Percentiles rank a stretch among this genome's conserved stretches.
Conservation (phyloP, 2,888 invertebrate species). For the Drosophila siamana region DNA sequence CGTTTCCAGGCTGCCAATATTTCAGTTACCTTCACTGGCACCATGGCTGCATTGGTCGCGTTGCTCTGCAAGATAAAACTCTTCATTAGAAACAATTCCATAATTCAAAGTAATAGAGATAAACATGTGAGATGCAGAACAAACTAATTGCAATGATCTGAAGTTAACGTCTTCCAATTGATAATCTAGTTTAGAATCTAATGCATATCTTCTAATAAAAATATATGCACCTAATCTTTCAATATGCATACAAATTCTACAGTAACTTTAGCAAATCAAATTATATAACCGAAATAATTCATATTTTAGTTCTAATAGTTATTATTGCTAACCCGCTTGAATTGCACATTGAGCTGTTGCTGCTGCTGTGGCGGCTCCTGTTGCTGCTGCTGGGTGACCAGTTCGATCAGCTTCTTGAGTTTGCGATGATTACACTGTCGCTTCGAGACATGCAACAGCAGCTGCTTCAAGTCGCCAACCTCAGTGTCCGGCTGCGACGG, state of each 20-base stretch:
- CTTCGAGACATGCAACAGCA: constrained; percentile 83
- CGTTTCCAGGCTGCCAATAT: constrained; percentile 83
- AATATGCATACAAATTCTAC: too few relatives aligned
- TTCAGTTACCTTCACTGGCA: constrained; percentile 81
- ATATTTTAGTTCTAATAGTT: too few relatives aligned
- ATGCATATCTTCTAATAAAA: too few relatives aligned
- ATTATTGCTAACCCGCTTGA: constrained; percentile 75
- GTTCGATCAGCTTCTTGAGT: constrained; percentile 80
- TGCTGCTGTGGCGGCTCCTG: constrained; percentile 61
- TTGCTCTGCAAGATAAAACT: constrained; percentile 36
- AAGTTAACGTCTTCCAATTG: too few relatives aligned
- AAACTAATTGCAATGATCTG: too few relatives aligned
- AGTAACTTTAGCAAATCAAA: too few relatives aligned
- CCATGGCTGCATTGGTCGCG: constrained; percentile 39
- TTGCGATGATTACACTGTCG: constrained; percentile 83
- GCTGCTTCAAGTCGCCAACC: constrained; percentile 77
- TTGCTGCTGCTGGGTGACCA: constrained; percentile 74
- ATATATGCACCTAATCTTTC: too few relatives aligned
- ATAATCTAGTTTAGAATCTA: too few relatives aligned
- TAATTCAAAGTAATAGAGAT: not conserved
- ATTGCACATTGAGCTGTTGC: constrained; percentile 80
- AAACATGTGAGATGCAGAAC: not conserved
- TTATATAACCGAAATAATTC: too few relatives aligned
- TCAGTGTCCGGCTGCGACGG: constrained; percentile 32
- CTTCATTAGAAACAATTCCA: not conserved